Percentiles rank a stretch among this genome's conserved stretches.
These are phyloP conservation scores for Malurus melanocephalus DNA, from an alignment of 2,113 vertebrate genomes.

Conservation along the genomic window DNA sequence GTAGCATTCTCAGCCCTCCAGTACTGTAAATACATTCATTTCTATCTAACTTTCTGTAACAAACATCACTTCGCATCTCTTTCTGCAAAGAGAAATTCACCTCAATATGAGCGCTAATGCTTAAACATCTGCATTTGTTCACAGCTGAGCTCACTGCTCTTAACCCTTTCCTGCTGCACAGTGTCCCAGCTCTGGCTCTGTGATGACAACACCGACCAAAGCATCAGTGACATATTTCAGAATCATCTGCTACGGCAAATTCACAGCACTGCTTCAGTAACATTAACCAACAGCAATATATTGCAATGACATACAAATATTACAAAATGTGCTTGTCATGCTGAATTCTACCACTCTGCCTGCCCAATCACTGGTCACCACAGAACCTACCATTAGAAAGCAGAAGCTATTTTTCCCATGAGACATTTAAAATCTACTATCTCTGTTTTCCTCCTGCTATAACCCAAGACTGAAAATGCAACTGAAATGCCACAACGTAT, in stretches of 20 bases:
- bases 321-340: neutral
- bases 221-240: neutral
- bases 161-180: neutral
- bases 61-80: neutral
- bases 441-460: neutral
- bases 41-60: neutral
- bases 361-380: neutral
- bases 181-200: neutral
- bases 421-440: neutral
- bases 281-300: neutral
- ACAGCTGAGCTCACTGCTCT: neutral
- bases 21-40: neutral
- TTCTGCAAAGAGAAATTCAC: neutral
- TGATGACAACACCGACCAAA: neutral
- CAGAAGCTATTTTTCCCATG: neutral
- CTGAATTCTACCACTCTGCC: neutral
- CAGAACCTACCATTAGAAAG: neutral
- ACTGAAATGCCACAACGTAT: neutral
- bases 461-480: neutral
- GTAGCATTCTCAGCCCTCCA: neutral
- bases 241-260: neutral
- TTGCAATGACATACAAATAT: neutral
- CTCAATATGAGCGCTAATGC: neutral
- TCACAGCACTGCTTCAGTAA: neutral
- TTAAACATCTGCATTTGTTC: neutral